Evolutionary conservation across 2,888 invertebrate genomes (phyloP).

Genomic region (Scrobipalpa atriplicella): DNA sequence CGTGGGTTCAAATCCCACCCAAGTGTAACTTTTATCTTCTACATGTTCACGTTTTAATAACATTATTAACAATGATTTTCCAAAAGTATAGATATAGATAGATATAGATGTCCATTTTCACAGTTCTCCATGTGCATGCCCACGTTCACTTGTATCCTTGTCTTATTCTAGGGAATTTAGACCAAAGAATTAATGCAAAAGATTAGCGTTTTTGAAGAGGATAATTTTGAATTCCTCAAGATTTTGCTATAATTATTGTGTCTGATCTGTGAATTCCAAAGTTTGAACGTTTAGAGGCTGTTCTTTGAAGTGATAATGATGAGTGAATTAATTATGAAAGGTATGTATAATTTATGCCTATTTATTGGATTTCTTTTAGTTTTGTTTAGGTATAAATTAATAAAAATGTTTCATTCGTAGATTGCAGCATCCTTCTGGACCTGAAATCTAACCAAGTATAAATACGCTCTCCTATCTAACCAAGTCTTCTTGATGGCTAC

Average conservation of each 20-base stretch:
- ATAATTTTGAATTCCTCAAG: not conserved
- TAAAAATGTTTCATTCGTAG: not conserved
- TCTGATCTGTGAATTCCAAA: not conserved
- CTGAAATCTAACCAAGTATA: not conserved
- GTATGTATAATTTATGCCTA: not conserved
- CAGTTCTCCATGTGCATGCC: no score
- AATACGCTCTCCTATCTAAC: not conserved
- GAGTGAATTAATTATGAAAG: not conserved
- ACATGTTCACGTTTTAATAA: no score
- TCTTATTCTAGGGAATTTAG: not conserved
- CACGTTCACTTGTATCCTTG: no score
- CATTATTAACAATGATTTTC: no score
- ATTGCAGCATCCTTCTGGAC: not conserved
- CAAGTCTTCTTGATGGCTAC: not conserved
- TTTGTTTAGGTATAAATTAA: not conserved
- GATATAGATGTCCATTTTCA: no score
- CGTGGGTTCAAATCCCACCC: no score
- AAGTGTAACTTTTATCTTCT: no score
- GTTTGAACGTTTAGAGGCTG: not conserved
- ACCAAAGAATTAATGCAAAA: conserved; percentile 4
- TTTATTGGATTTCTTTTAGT: not conserved
- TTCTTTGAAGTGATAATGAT: not conserved
- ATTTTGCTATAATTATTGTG: not conserved
- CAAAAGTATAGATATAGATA: no score
- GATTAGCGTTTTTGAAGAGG: not conserved